Evolutionary conservation across 2,797 vertebrate genomes (phyloP).

Genomic region (Cygnus olor): DNA sequence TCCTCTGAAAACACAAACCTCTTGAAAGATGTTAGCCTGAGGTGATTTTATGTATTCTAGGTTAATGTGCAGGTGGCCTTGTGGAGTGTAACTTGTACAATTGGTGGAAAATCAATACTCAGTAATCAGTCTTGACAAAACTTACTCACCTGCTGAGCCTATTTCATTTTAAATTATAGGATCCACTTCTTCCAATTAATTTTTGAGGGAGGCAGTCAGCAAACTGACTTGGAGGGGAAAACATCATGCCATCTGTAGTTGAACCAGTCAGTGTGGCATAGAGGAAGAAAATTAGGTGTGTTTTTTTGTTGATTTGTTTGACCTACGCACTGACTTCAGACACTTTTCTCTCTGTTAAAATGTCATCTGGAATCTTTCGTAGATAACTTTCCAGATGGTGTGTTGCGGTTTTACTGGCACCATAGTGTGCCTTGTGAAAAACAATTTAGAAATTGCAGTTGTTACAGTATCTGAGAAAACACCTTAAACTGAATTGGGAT

Average conservation of each 20-base stretch:
- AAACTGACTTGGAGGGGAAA: conserved; percentile 26
- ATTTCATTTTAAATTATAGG: conserved; percentile 54
- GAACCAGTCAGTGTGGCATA: conserved; percentile 14
- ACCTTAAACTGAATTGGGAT: neutral
- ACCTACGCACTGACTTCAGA: conserved; percentile 38
- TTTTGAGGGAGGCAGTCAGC: conserved; percentile 36
- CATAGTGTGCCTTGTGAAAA: conserved; percentile 25
- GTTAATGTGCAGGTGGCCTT: conserved; percentile 31
- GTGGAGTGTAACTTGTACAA: conserved; percentile 31
- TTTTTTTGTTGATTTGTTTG: conserved; percentile 56
- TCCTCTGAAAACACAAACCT: neutral
- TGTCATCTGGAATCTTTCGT: conserved; percentile 46
- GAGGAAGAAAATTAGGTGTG: conserved; percentile 44
- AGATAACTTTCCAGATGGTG: conserved; percentile 10
- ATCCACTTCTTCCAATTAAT: conserved; percentile 54
- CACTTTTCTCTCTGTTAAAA: conserved; percentile 54
- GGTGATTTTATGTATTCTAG: conserved; percentile 15
- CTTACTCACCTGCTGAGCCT: conserved; percentile 58
- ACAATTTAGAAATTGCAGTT: conserved; percentile 39
- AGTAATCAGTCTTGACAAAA: conserved; percentile 55
- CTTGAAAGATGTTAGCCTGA: neutral
- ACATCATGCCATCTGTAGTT: neutral
- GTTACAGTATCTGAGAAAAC: neutral
- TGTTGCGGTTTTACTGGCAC: conserved; percentile 34
- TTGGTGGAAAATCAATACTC: conserved; percentile 52